Conservation (phyloP, 2,797 vertebrate genomes). For the Periophthalmus magnuspinnatus region DNA sequence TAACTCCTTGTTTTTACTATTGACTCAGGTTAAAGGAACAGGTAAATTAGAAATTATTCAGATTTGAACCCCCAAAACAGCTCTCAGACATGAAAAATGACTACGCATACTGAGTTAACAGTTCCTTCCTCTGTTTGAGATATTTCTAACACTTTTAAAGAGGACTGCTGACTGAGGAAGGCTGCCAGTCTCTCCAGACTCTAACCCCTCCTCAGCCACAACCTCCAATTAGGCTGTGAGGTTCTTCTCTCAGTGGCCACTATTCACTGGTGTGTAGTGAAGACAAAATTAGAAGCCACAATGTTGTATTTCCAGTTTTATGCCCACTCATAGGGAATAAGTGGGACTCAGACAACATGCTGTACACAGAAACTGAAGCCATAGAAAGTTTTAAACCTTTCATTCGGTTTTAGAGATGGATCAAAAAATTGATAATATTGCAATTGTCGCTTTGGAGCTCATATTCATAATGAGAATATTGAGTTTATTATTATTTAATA, state of each 20-base stretch:
- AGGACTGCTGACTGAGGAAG: constrained; percentile 54
- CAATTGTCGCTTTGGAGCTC: no score
- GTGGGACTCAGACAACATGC: constrained; percentile 42
- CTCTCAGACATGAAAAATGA: constrained; percentile 52
- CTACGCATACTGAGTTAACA: constrained; percentile 71
- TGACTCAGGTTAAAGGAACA: background rate
- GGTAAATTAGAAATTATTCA: constrained; percentile 56
- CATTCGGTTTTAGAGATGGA: constrained; percentile 15
- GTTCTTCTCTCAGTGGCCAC: constrained; percentile 64
- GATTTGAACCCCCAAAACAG: constrained; percentile 59
- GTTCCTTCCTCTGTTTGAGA: constrained; percentile 73
- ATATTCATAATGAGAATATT: no score
- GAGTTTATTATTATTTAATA: no score
- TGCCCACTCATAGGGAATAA: constrained; percentile 62
- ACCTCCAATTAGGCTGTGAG: constrained; percentile 71
- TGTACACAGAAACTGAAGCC: constrained; percentile 27
- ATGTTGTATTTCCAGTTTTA: constrained; percentile 75
- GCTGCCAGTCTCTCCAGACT: constrained; percentile 46
- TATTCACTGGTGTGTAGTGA: constrained; percentile 61
- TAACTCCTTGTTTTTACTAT: background rate
- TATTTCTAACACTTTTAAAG: constrained; percentile 72
- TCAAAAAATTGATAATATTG: no score
- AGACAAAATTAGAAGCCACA: constrained; percentile 74
- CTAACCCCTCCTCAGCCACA: constrained; percentile 63
- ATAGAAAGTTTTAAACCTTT: constrained; percentile 32